phyloP scores from a whole-genome alignment of 2,888 invertebrate species.

The Ichneumon xanthorius region DNA sequence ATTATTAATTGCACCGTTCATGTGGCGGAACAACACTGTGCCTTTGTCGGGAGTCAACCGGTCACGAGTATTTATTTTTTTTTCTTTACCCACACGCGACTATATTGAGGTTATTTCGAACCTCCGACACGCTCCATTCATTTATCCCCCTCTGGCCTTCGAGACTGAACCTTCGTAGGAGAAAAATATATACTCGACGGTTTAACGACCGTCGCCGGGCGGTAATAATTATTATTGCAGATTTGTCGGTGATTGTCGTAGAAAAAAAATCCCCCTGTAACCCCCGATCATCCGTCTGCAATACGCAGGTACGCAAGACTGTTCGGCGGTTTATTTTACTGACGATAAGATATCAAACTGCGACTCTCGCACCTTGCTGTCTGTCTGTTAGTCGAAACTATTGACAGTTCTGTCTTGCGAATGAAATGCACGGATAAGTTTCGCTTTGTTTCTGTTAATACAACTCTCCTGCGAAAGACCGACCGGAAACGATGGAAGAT shows the following conservation, averaged over 20 bases:
- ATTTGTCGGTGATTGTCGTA: background rate
- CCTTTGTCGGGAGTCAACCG: slow-evolving; percentile 8
- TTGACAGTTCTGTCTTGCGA: background rate
- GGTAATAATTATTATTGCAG: slow-evolving; percentile 1
- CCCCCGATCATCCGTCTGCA: background rate
- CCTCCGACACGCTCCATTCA: slow-evolving; percentile 16
- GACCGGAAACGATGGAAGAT: background rate
- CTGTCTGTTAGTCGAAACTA: background rate
- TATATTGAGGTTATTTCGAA: slow-evolving; percentile 38
- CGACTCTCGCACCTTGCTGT: background rate
- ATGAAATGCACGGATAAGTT: background rate
- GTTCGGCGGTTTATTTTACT: background rate
- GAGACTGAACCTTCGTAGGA: background rate
- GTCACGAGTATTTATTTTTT: background rate
- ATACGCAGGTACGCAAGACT: background rate
- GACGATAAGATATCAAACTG: background rate
- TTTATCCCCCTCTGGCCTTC: slow-evolving; percentile 16
- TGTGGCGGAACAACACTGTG: background rate
- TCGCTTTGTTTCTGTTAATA: background rate
- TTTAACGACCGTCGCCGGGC: slow-evolving; percentile 3
- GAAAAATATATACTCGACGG: background rate
- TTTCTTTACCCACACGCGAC: background rate
- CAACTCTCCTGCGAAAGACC: background rate
- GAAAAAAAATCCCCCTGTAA: background rate
- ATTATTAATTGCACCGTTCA: slow-evolving; percentile 38